Evolutionary conservation across 2,113 vertebrate genomes (phyloP), one percentile per base, ranked within the genome.

Genomic region (Thymallus thymallus): DNA sequence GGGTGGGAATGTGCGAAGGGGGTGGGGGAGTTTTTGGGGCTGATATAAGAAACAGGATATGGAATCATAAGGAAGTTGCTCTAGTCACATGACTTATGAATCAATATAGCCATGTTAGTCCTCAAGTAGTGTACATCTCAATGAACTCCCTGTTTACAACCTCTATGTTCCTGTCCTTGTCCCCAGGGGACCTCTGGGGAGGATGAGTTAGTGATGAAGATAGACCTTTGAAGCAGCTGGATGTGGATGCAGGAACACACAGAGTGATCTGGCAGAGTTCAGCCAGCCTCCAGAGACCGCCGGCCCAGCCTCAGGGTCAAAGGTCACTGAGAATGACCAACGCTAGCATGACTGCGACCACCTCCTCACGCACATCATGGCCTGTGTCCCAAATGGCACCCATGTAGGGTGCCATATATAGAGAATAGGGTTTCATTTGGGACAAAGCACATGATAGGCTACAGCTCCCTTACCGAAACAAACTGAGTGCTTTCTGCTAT

Each of bases 221-320:
- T 22, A 29, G 62, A 64, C 23, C 35, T 45, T 18, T 68, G 61
- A 66, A 65, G 23, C 48, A 65, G 72, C 41, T 65, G 45, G 72
- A 56, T 12, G 62, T 26, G 62, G 61, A 32, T 46, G 51, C 18
- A 66, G 46, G 72, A 65, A 73, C 72, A 73, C 72, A 73, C 62
- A 66, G 72, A 73, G 72, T 30, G 72, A 30, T 65, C 62, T 73
- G 72, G 72, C 41, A 73, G 46, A 66, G 72, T 48, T 73, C 72
- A 65, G 23, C 9, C 18, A 16, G 23, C 41, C 72, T 58, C 72
- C 16, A 22, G 72, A 46, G 72, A 55, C 66, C 12, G n/a, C 35
- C 5, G 41, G 32, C n/a, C 18, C 30, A 67, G 65, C 32, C 30
- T 41, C 5, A 13, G 32, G 66, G 32, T 45, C 66, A 46, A 32